Evolutionary conservation across 2,113 vertebrate species (phyloP).

Genomic region (Dipodomys ordii): DNA sequence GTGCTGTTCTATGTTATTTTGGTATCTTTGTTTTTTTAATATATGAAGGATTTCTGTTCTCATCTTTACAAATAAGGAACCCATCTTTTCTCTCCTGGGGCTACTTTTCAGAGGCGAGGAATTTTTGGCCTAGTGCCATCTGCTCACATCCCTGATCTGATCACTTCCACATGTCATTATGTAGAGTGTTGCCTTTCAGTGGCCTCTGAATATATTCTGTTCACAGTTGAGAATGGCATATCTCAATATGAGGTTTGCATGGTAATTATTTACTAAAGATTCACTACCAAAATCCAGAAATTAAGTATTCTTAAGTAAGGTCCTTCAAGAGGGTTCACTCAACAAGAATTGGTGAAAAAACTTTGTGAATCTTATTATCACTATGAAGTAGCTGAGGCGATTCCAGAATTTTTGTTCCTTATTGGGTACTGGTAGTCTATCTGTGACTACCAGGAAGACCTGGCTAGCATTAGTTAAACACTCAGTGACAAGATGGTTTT

Average conservation of each 20-base stretch:
- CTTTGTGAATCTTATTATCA: background rate
- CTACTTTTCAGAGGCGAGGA: background rate
- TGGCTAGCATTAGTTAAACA: background rate
- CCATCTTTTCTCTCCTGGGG: background rate
- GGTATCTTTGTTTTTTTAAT: constrained; percentile 9
- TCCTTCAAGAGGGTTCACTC: background rate
- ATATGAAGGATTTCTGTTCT: background rate
- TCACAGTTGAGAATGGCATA: background rate
- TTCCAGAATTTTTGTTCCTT: background rate
- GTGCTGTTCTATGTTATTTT: constrained; percentile 24
- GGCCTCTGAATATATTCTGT: background rate
- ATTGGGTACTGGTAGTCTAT: background rate
- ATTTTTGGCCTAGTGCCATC: background rate
- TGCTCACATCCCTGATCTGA: background rate
- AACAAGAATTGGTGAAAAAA: background rate
- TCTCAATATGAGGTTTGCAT: background rate
- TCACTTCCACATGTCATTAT: background rate
- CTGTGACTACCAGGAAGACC: background rate
- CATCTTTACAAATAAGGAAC: background rate
- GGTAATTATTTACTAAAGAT: background rate
- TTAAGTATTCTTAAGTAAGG: background rate
- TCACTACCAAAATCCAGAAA: background rate
- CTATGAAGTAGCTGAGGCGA: background rate
- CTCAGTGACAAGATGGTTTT: too few relatives aligned
- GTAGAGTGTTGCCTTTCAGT: background rate